A percentile compares a stretch with the other conserved stretches of the same genome.
These are phyloP conservation scores for Callionymus lyra DNA, from an alignment of 2,113 vertebrate genomes.

Conservation along the genomic window DNA sequence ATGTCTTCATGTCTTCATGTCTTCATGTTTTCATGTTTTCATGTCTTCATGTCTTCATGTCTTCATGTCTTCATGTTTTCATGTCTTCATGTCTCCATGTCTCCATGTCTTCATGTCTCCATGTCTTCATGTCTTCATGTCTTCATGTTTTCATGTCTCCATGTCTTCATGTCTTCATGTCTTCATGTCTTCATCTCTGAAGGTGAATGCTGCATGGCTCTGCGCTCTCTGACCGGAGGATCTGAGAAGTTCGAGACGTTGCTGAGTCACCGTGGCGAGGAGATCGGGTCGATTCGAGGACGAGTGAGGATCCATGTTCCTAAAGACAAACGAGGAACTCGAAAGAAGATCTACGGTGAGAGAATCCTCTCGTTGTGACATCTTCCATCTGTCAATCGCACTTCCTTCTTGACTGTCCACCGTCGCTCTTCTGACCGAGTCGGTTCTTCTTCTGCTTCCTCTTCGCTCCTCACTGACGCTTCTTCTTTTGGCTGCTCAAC, in stretches of 20 bases:
- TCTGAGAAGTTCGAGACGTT: slow-evolving; percentile 77
- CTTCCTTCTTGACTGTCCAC: slow-evolving; percentile 42
- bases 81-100: too few species aligned
- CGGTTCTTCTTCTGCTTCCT: slow-evolving; percentile 60
- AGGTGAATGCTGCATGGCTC: slow-evolving; percentile 77
- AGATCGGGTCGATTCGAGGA: slow-evolving; percentile 79
- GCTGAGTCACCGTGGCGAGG: slow-evolving; percentile 76
- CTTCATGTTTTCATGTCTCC: too few species aligned
- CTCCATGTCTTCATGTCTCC: too few species aligned
- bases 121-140: too few species aligned
- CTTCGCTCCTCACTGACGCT: slow-evolving; percentile 53
- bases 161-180: too few species aligned
- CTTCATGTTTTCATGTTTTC: too few species aligned
- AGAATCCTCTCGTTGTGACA: neutral
- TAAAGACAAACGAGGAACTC: slow-evolving; percentile 51
- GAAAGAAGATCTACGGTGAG: slow-evolving; percentile 73
- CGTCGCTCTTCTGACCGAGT: slow-evolving; percentile 21
- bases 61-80: too few species aligned
- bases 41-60: too few species aligned
- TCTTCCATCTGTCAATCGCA: slow-evolving; percentile 35
- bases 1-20: too few species aligned
- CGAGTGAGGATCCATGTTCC: slow-evolving; percentile 67
- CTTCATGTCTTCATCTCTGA: neutral
- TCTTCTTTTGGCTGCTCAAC: slow-evolving; percentile 59
- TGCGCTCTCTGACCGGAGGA: slow-evolving; percentile 43